phyloP scores from a whole-genome alignment of 1,140 invertebrate species.

The Danaus plexippus region DNA sequence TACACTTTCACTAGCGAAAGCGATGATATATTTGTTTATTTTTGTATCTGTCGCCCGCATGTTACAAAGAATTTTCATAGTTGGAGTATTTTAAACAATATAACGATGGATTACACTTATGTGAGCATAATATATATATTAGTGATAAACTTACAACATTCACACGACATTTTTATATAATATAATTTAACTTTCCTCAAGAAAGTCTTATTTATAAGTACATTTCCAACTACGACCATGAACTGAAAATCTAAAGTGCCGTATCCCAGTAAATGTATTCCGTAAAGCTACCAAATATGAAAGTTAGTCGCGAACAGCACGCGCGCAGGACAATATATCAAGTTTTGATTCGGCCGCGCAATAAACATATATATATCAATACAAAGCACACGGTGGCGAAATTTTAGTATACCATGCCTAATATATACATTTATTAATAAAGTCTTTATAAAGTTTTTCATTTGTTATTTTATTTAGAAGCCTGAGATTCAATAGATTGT shows the following conservation, averaged over 20 bases:
- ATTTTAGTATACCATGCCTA: conserved; percentile 62
- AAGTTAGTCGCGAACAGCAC: conserved; percentile 62
- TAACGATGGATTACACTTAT: too few species aligned
- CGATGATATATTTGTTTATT: too few species aligned
- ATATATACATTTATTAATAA: conserved; percentile 52
- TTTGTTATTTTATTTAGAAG: conserved; percentile 35
- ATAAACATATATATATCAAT: conserved; percentile 72
- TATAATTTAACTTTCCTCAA: too few species aligned
- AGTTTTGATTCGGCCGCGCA: conserved; percentile 69
- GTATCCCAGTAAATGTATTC: conserved; percentile 13
- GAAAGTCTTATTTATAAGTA: too few species aligned
- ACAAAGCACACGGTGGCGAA: conserved; percentile 68
- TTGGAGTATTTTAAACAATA: too few species aligned
- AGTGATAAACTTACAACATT: too few species aligned
- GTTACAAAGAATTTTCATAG: too few species aligned
- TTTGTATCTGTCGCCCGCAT: too few species aligned
- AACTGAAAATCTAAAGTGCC: neutral
- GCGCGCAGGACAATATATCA: conserved; percentile 66
- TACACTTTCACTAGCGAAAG: too few species aligned
- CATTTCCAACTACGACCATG: too few species aligned
- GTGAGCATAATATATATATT: too few species aligned
- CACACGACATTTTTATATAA: too few species aligned
- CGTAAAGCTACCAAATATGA: conserved; percentile 64
- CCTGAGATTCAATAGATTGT: conserved; percentile 24
- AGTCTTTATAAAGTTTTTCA: conserved; percentile 38